Evolutionary conservation across 2,113 vertebrate species (phyloP), one percentile per base, ranked within the genome.

Genomic region (Vidua macroura): DNA sequence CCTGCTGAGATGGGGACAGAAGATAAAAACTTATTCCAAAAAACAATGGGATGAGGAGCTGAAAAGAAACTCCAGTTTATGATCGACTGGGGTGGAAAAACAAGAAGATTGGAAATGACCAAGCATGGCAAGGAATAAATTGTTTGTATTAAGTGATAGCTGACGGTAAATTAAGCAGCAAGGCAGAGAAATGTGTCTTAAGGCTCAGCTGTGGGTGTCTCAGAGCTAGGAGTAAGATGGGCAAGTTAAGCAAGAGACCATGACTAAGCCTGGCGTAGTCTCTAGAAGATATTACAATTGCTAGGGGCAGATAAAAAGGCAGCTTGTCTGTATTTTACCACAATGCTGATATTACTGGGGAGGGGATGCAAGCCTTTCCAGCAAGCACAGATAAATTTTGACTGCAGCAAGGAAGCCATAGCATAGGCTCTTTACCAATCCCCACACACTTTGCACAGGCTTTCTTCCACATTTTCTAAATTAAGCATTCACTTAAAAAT

Each of bases 291-390:
- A 91, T 1, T 80, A 80, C 74, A 92, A 74, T 95, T 92, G 89
- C 86, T 53, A 30, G 70, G 39, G 59, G 46, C 67, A 95, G 95
- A 95, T 96, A 96, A 96, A 95, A 88, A 37, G 46, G 44, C 70
- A 94, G 77, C 92, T 87, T 79, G 64, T 87, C 92, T 91, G 89
- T 23, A n/a, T 46, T 62, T 23, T 27, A 49, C 91, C 81, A 87
- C 89, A 87, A n/a, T 5, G 43, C 63, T 90, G 93, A 89, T 94
- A 96, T 58, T 90, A 19, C 70, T n/a, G 30, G 91, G 94, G 84
- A 95, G 93, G 84, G 87, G 53, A 89, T 55, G 70, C 17, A 73
- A 90, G 67, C 43, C 92, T 52, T 64, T 13, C 48, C 86, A 78
- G 60, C 7, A 1, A 84, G 44, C 39, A 87, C 28, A 87, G 94